Base-by-base conservation (phyloP, 2,888 invertebrate genomes). In the Drosophila nigricruria region DNA sequence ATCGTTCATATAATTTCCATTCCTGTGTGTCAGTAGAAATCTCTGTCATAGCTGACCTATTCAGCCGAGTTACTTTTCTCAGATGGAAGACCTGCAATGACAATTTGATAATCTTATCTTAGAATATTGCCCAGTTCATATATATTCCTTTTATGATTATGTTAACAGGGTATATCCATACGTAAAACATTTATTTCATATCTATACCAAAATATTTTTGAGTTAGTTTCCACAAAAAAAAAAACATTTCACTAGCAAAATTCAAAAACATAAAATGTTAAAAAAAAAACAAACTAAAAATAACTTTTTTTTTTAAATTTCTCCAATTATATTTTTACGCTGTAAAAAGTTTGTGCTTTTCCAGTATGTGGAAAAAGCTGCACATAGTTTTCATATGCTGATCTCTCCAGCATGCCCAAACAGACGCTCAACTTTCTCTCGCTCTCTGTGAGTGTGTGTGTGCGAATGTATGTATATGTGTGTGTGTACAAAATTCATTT, bases 251-350 rank as follows among this genome's bases (percentile, higher is more conserved):
- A 36, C 18, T 67, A 70, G 18, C 38, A 59, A 69, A 73, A 68
- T 50, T 40, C 54, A 49, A 30, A 43, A 57, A 68, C 52, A 12
- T 5, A 42, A 20, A 20, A 20, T 38, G n/a, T n/a, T n/a, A 14
- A 20, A 42, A 5, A 42, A 52, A 25, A 43, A 52, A 68, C 45
- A 53, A 53, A 70, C 62, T 25, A 59, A 54, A 40, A 45, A 36
- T 43, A 80, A 80, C 60, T 77, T 89, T 84, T 66, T 47, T 47
- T 32, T 34, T 12, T 1, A 72, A 88, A 89, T 76, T 89, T 85
- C 71, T 74, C 88, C 88, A 86, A 86, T 86, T 89, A 86, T 89
- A 90, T 88, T 86, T 89, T 89, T 88, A 89, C 88, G 88, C 85
- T 88, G 75, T 79, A 73, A 85, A 88, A 85, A 85, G 69, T 79